Evolutionary conservation across 2,888 invertebrate genomes (phyloP).

Genomic region (Platycnemis pennipes): DNA sequence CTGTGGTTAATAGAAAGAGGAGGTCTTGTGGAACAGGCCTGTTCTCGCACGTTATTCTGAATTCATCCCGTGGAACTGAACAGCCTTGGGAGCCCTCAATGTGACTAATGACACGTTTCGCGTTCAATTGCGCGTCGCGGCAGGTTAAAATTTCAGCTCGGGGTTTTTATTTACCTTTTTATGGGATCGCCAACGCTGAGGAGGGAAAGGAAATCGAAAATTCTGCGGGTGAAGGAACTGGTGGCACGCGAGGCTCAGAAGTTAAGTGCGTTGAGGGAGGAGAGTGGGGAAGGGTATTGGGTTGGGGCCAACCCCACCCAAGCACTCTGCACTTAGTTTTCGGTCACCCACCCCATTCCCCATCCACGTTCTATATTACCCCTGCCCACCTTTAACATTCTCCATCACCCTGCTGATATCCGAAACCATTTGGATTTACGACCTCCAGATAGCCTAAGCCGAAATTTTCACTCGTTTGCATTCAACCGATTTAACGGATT

Average conservation of each 20-base stretch:
- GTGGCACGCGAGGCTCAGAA: background rate
- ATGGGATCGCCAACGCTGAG: background rate
- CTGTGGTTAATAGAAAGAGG: background rate
- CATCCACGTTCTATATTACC: background rate
- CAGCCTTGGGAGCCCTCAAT: background rate
- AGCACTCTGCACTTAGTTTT: background rate
- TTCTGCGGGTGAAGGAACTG: slow-evolving; percentile 21
- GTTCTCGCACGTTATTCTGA: background rate
- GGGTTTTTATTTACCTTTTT: slow-evolving; percentile 11
- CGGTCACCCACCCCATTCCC: background rate
- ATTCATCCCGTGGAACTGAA: background rate
- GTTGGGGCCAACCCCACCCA: too few species aligned
- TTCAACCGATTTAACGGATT: background rate
- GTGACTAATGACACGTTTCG: background rate
- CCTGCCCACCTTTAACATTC: background rate
- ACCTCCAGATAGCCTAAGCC: background rate
- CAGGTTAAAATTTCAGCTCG: background rate
- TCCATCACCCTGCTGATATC: background rate
- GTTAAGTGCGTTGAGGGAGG: background rate
- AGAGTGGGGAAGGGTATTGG: background rate
- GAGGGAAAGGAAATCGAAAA: background rate
- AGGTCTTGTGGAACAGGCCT: background rate
- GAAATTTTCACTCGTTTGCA: background rate
- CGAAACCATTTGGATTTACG: slow-evolving; percentile 9
- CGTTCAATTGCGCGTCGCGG: background rate